phyloP scores from a whole-genome alignment of 2,113 vertebrate species.

The Rissa tridactyla region DNA sequence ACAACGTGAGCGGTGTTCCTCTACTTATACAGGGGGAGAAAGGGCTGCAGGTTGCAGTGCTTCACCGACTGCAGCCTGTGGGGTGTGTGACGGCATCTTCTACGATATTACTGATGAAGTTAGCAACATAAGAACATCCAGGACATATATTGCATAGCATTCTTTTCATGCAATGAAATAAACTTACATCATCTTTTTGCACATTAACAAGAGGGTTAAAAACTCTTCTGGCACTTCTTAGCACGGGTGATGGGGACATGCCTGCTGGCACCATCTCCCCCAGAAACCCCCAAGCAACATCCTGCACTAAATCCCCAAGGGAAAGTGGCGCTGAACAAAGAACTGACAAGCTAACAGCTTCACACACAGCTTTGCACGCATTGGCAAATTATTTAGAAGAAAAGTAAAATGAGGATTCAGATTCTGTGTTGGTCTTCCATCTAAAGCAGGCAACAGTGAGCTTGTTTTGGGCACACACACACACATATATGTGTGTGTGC shows the following conservation, averaged over 20 bases:
- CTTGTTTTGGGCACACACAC: neutral
- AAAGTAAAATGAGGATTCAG: neutral
- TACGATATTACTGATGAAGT: neutral
- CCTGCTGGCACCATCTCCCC: neutral
- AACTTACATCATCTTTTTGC: neutral
- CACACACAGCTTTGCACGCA: neutral
- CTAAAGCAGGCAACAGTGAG: neutral
- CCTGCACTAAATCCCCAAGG: neutral
- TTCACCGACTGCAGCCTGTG: neutral
- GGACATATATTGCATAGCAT: neutral
- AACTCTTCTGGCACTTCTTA: neutral
- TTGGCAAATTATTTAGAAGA: neutral
- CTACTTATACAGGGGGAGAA: neutral
- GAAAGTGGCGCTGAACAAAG: neutral
- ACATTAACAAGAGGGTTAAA: neutral
- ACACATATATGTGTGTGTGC: fast-evolving
- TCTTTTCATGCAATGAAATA: neutral
- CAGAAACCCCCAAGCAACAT: neutral
- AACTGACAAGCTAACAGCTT: neutral
- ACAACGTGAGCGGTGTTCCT: neutral
- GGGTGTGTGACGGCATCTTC: neutral
- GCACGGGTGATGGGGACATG: fast-evolving
- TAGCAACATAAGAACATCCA: neutral
- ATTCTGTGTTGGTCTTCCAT: neutral
- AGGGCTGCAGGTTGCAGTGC: neutral